phyloP scores from a whole-genome alignment of 2,888 invertebrate species.

The Tachina fera region DNA sequence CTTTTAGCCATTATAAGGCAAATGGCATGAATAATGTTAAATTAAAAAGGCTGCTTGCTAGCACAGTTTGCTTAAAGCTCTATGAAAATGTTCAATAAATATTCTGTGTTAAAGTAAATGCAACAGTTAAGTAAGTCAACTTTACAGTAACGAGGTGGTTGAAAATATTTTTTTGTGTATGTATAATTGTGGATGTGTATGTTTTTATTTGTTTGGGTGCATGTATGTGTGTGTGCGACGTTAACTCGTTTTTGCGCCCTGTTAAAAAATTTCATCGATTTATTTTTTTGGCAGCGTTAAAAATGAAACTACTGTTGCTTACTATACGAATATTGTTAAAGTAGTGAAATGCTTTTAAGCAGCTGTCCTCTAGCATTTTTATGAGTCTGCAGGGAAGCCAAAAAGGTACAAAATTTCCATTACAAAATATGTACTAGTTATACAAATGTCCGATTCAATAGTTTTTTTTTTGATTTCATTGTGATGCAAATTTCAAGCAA shows the following conservation, averaged over 20 bases:
- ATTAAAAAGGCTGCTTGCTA: constrained; percentile 18
- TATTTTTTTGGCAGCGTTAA: not conserved
- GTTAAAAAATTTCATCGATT: not conserved
- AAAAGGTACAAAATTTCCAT: not conserved
- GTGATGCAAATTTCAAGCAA: no score
- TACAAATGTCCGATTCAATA: not conserved
- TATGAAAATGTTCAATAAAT: constrained; percentile 23
- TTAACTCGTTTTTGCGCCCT: not conserved
- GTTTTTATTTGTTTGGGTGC: no score
- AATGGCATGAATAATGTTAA: constrained; percentile 19
- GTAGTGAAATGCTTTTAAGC: not conserved
- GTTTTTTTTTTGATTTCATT: not conserved
- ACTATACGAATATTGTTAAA: not conserved
- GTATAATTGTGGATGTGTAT: no score
- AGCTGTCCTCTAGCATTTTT: not conserved
- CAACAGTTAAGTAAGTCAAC: constrained; percentile 10
- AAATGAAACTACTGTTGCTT: not conserved
- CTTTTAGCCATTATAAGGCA: not conserved
- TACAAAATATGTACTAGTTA: not conserved
- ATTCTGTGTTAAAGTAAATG: not conserved
- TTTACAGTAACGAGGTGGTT: not conserved
- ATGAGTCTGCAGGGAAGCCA: not conserved
- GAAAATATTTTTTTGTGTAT: not conserved
- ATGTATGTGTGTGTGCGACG: not conserved
- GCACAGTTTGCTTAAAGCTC: constrained; percentile 16